Evolutionary conservation across 2,113 vertebrate species (phyloP), one percentile per base, ranked within the genome.

Genomic region (Nothocercus nigrocapillus): DNA sequence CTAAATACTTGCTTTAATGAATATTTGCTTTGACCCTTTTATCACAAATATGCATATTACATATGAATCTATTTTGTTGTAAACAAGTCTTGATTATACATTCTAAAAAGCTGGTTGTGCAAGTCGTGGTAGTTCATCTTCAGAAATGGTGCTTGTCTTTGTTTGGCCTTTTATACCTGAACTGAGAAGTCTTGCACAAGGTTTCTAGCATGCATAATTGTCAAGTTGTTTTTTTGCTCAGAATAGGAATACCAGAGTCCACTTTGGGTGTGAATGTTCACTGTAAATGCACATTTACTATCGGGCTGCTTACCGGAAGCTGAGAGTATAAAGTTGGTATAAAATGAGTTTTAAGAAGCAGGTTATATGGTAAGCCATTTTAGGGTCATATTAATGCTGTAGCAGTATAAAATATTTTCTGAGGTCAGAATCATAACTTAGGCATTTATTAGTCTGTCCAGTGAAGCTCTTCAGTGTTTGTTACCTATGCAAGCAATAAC

Each of bases 121-220:
- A 28, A 49, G 11, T 75, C 10, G 44, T 82, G 47, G 21, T 69
- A 49, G 49, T 82, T 84, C 10, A 20, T 87, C 47, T 68, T 32
- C 44, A 73, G 38, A 76, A 94, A 61, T 30, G 17, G 32, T 88
- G 0, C 28, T 67, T 87, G 13, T 19, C 74, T 85, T 70, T 64
- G 5, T 78, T 27, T 82, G 68, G 24, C 3, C 4, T 61, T 70
- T 21, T 58, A 6, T 72, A 22, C 38, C 32, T 20, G 51, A 5
- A 3, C 5, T 56, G 3, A 34, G 38, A 70, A 40, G 3, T 36
- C 79, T 28, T 82, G 30, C 13, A 2, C 66, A 15, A 0, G 1
- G 75, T 75, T 91, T 70, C 42, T 75, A 21, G 18, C 17, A 75
- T 59, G 42, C 8, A 11, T 10, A 49, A 36, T 15, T 70, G 25